A percentile compares a stretch with the other conserved stretches of the same genome.
phyloP scores from a whole-genome alignment of 2,113 vertebrate genomes.

The Psettodes erumei region DNA sequence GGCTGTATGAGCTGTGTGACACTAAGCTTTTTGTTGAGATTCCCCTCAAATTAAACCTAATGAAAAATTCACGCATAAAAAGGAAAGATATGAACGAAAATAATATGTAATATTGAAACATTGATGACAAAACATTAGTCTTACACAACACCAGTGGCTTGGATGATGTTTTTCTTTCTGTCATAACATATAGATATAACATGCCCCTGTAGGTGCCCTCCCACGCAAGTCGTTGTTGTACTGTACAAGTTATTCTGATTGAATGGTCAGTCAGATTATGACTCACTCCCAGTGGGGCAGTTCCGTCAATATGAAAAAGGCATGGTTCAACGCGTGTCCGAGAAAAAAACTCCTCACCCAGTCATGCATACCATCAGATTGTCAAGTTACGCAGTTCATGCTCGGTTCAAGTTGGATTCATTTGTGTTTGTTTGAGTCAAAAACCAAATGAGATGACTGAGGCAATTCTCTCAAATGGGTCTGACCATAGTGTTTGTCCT shows the following conservation, averaged over 20 bases:
- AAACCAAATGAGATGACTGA: background rate
- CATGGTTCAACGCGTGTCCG: background rate
- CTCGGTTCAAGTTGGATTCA: background rate
- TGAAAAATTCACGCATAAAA: constrained; percentile 3
- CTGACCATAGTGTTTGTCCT: background rate
- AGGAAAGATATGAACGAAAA: constrained; percentile 5
- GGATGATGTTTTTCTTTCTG: constrained; percentile 3
- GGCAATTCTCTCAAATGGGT: constrained; percentile 5
- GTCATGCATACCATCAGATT: background rate
- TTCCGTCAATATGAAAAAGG: constrained; percentile 4
- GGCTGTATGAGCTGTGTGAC: background rate
- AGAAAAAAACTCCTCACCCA: constrained; percentile 4
- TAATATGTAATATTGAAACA: background rate
- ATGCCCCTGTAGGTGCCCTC: background rate
- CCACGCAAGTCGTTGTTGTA: background rate
- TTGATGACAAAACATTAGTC: background rate
- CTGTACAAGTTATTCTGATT: constrained; percentile 13
- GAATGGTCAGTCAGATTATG: constrained; percentile 10
- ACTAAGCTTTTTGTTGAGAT: constrained; percentile 11
- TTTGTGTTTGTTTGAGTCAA: constrained; percentile 19
- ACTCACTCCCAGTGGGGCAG: constrained; percentile 7
- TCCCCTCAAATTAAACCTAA: background rate
- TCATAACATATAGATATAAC: background rate
- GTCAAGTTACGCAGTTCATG: background rate
- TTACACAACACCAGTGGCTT: background rate